A percentile compares a stretch with the other conserved stretches of the same genome.
Conservation (phyloP, 2,888 invertebrate species). For the Tetrapedia diversipes region DNA sequence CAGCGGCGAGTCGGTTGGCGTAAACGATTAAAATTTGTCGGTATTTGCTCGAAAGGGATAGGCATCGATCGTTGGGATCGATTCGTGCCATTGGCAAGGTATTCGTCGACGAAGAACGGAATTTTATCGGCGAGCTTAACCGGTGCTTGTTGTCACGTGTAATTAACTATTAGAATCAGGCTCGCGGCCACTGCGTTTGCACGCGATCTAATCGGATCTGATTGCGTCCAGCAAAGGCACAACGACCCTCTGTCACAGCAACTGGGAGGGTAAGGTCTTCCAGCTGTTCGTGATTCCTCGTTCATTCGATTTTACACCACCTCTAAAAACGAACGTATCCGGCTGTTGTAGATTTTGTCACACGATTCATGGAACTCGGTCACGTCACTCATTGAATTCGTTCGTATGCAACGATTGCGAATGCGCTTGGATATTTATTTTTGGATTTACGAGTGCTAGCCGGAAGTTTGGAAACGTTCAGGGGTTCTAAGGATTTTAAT, state of each 20-base stretch:
- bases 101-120: constrained; percentile 32
- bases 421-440: no score
- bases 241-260: constrained; percentile 39
- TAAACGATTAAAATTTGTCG: constrained; percentile 15
- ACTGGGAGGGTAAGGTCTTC: neutral
- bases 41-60: neutral
- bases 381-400: neutral
- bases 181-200: constrained; percentile 42
- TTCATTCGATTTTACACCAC: constrained; percentile 20
- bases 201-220: constrained; percentile 62
- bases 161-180: constrained; percentile 49
- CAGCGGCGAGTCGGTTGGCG: neutral
- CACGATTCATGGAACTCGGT: neutral
- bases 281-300: constrained; percentile 34
- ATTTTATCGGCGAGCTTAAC: constrained; percentile 47
- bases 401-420: no score
- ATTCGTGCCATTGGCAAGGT: neutral
- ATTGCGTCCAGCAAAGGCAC: constrained; percentile 56
- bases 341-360: neutral
- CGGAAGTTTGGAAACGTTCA: no score
- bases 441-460: no score
- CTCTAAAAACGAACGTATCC: neutral
- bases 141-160: constrained; percentile 46
- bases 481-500: no score
- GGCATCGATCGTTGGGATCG: constrained; percentile 19